Evolutionary conservation across 2,113 vertebrate genomes (phyloP).

Genomic region (Myxocyprinus asiaticus): DNA sequence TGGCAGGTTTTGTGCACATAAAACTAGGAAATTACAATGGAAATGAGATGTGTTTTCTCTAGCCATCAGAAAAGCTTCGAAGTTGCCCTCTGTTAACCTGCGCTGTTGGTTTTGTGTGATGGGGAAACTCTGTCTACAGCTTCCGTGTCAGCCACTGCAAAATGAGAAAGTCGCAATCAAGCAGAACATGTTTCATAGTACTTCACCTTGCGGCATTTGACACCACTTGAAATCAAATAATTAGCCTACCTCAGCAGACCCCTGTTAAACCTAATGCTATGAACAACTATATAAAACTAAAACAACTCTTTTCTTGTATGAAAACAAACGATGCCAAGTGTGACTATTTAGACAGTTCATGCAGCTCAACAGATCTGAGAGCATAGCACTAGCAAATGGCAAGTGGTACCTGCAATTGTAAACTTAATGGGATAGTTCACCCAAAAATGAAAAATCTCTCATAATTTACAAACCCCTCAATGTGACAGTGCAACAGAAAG

Average conservation of each 20-base stretch:
- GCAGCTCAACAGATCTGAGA: no score
- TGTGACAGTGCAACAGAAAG: conserved; percentile 29
- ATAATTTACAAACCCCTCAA: no score
- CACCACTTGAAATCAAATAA: neutral
- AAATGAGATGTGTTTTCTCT: conserved; percentile 22
- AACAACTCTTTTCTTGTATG: no score
- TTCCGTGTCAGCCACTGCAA: neutral
- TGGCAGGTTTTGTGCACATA: neutral
- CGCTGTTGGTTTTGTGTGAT: conserved; percentile 3
- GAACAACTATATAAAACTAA: neutral
- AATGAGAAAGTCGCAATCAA: neutral
- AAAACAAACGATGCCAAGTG: no score
- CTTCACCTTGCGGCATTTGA: neutral
- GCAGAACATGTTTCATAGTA: neutral
- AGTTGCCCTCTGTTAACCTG: conserved; percentile 10
- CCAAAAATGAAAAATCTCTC: no score
- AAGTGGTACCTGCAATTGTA: no score
- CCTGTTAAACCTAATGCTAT: neutral
- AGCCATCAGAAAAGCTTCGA: neutral
- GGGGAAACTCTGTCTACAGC: neutral
- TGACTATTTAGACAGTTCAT: no score
- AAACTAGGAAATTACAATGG: conserved; percentile 10
- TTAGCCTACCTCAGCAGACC: neutral
- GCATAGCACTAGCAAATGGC: no score
- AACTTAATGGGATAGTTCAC: no score